These are phyloP conservation scores for Trichacis sp. DNA, from an alignment of 2,888 invertebrate genomes.

Conservation along the genomic window DNA sequence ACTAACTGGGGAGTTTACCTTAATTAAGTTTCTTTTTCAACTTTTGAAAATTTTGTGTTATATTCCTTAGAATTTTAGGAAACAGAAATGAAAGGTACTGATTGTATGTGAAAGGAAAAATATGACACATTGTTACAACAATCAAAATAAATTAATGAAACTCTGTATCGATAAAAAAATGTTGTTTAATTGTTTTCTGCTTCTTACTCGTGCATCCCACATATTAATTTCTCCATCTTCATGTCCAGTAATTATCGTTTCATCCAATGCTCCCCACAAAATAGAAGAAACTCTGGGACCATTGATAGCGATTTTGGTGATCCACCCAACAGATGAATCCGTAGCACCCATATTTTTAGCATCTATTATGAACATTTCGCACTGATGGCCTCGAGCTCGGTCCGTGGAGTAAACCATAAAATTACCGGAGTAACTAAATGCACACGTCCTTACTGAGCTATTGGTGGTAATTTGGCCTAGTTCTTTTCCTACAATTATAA, in stretches of 20 bases:
- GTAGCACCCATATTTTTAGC: slow-evolving; percentile 82
- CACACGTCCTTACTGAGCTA: slow-evolving; percentile 92
- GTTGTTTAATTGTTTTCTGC: no score
- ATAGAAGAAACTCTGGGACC: slow-evolving; percentile 91
- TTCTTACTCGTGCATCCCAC: slow-evolving; percentile 90
- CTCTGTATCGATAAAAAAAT: no score
- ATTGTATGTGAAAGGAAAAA: no score
- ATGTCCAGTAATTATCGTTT: slow-evolving; percentile 91
- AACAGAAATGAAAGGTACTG: no score
- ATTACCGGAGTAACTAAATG: slow-evolving; percentile 93
- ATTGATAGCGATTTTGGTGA: slow-evolving; percentile 82
- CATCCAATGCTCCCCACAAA: slow-evolving; percentile 94
- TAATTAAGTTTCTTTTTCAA: no score
- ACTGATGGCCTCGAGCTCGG: slow-evolving; percentile 89
- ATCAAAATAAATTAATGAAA: no score
- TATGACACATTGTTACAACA: no score
- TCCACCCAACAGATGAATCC: slow-evolving; percentile 78
- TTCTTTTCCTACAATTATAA: slow-evolving; percentile 72
- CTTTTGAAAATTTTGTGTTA: no score
- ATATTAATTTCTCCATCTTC: slow-evolving; percentile 93
- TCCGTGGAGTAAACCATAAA: slow-evolving; percentile 94
- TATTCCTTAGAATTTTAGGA: no score
- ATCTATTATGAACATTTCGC: slow-evolving; percentile 91
- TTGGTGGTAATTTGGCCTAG: slow-evolving; percentile 83
- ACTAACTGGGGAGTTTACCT: no score